Base-by-base conservation (phyloP, 2,113 vertebrate species). In the Scatophagus argus region DNA sequence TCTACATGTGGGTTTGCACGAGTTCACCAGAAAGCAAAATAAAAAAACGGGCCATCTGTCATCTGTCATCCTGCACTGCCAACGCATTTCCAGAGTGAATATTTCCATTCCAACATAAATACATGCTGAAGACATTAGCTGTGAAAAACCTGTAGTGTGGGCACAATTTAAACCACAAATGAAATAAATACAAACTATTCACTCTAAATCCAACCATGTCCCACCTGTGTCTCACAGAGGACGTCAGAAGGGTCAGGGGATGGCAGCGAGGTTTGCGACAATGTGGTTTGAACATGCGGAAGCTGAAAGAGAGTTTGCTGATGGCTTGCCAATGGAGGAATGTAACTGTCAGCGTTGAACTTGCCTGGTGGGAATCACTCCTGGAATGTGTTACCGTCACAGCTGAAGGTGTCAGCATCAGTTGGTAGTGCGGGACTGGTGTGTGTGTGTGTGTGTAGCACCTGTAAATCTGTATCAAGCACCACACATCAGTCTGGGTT, bases 391-490 rank as follows among this genome's bases (percentile, higher is more conserved):
- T 32, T 39, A 13, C 16, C 25, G 23, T 81, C 87, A 88, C 83
- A 87, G 84, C 89, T 92, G 82, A 89, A 63, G 64, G 74, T 77
- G 74, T 83, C 13, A 9, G 41, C 73, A 70, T 86, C 81, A 90
- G 77, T 39, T 81, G 76, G 58, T 29, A 52, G 17, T 11, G 21
- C 12, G 31, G n/a, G 60, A 32, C 25, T 51, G 36, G 32, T 67
- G 36, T 16, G 59, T 56, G 70, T 61, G 4, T 64, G 5, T 17
- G 74, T 63, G 71, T 60, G 47, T 17, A 31, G 34, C 23, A 51
- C 27, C n/a, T n/a, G n/a, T n/a, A n/a, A 36, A 39, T 10, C 55
- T 38, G 23, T 39, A n/a, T 5, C 46, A 10, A 10, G 31, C 14
- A 23, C 14, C 6, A 3, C 10, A 8, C 43, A 65, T 32, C 43